Evolutionary conservation across 2,797 vertebrate genomes (phyloP).

Genomic region (Betta splendens): DNA sequence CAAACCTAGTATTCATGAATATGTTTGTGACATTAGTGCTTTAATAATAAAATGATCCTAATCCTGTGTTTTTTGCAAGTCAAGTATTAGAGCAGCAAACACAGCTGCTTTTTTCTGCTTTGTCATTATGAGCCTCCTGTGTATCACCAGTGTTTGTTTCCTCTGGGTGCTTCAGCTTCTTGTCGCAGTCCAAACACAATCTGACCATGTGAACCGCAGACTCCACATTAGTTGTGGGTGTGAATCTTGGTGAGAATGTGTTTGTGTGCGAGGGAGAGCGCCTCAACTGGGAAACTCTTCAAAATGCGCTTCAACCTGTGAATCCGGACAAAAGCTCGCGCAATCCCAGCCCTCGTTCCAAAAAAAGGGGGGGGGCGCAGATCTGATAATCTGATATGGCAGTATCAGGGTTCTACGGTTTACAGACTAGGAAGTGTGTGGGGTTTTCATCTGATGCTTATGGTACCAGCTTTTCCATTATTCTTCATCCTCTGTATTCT

Average conservation of each 20-base stretch:
- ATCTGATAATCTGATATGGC: no score
- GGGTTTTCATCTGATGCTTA: no score
- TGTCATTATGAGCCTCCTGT: not conserved
- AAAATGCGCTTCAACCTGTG: not conserved
- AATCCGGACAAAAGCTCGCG: not conserved
- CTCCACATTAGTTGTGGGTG: constrained; percentile 11
- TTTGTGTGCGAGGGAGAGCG: constrained; percentile 12
- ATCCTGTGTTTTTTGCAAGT: no score
- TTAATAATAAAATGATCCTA: no score
- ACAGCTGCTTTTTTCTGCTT: not conserved
- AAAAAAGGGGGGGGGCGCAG: not conserved
- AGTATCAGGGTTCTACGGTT: no score
- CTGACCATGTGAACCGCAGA: constrained; percentile 12
- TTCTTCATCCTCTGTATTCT: no score
- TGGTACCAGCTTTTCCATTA: no score
- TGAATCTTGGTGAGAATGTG: constrained; percentile 21
- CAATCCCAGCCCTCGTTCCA: not conserved
- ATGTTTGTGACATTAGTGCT: no score
- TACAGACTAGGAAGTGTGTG: no score
- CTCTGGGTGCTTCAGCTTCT: constrained; percentile 13
- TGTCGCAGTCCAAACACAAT: constrained; percentile 25
- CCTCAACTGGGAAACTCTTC: not conserved
- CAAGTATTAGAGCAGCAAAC: no score
- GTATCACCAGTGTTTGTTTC: not conserved
- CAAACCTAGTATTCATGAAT: no score